Base-by-base conservation (phyloP, 2,797 vertebrate species). In the Pampus argenteus region DNA sequence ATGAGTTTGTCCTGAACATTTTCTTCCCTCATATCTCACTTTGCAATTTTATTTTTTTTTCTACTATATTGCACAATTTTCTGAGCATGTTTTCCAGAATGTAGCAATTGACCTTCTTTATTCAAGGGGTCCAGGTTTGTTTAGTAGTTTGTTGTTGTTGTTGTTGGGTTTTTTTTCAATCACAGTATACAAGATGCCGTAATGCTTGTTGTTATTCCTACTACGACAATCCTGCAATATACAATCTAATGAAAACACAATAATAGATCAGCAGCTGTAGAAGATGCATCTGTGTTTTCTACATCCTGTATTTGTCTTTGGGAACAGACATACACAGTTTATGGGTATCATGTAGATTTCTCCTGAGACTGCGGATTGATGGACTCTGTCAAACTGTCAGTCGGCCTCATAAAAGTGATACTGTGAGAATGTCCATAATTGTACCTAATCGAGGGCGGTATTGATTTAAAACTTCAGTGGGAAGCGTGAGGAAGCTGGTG, bases 1-100 rank as follows among this genome's bases (percentile, higher is more conserved):
- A 92, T 84, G 88, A 91, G 85, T 91, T 94, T 91, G 83, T 89
- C 86, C 85, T 90, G 86, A 92, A 88, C 88, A 91, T 90, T 89
- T 90, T 86, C 84, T 84, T 80, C 69, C 59, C 78, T 86, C 81
- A 83, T 90, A 91, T 88, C 88, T 89, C 80, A 84, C 89, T 84
- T 84, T 85, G 75, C 82, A 66, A 31, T 66, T 81, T 36, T 36
- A 8, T 89, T 80, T 79, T 64, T 58, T 66, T 63, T 81, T 58
- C 61, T 57, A 56, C 70, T 42, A 69, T 64, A 51, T 80, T 79
- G 81, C 74, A 79, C 76, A 71, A 70, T 92, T 91, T 84, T 66
- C 68, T 76, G 42, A 81, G 59, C 66, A 50, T 72, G 71, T 84
- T 88, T 44, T 81, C 47, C 69, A 61, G 58, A 79, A 82, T 74